Evolutionary conservation across 35 echinoderm and acorn worm species (phyloP).

Genomic region (Apostichopus parvimensis): DNA sequence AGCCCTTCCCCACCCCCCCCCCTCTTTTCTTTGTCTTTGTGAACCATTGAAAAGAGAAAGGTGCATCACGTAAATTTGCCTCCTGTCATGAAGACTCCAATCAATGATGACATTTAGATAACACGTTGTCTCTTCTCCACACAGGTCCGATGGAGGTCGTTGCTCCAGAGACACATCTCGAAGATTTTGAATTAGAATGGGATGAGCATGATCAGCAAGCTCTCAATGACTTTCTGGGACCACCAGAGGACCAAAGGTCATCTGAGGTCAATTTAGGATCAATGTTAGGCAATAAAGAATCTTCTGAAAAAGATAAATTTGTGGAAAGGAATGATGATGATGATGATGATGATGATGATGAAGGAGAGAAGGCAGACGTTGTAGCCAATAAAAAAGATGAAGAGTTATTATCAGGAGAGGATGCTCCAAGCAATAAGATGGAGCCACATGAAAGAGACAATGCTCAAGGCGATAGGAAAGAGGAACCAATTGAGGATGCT

Average conservation of each 20-base stretch:
- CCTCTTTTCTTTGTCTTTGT: too few species aligned
- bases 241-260: conserved; percentile 17
- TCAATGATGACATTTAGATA: too few species aligned
- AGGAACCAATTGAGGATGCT: too few species aligned
- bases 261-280: neutral
- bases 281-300: neutral
- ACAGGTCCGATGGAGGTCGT: conserved; percentile 24
- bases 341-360: too few species aligned
- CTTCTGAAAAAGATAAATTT: neutral
- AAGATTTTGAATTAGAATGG: conserved; percentile 49
- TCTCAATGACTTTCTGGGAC: conserved; percentile 33
- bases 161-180: conserved; percentile 18
- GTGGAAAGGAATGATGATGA: neutral
- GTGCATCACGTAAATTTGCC: too few species aligned
- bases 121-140: too few species aligned
- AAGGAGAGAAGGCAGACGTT: neutral
- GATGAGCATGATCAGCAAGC: conserved; percentile 31
- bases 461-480: too few species aligned
- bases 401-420: neutral
- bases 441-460: neutral
- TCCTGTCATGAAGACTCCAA: neutral
- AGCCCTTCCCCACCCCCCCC: too few species aligned
- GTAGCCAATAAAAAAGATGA: neutral
- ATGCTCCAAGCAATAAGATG: neutral
- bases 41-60: too few species aligned